Base-by-base conservation (phyloP, 2,888 invertebrate species). In the Troides aeacus region DNA sequence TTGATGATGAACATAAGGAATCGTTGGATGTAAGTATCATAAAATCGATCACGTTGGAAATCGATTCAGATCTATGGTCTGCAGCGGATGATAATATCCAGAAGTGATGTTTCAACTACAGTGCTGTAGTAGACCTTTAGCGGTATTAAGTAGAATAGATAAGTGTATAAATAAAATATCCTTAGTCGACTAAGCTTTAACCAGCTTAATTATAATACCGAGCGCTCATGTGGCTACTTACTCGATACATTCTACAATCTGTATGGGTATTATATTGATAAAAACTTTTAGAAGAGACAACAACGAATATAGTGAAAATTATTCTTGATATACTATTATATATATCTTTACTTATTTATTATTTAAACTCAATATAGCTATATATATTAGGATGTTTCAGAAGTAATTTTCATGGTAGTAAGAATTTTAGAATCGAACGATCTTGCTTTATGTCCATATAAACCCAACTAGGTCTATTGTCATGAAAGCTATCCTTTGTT, bases 201-300 rank as follows among this genome's bases (percentile, higher is more conserved):
- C 36, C 53, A 60, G 66, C 60, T 66, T 66, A 66, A 60, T 66
- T 60, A 60, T 66, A 66, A 66, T 66, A 46, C 60, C 21, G n/a
- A 30, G 59, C 58, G 65, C 46, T 58, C 50, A 39, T 64, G 30
- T 36, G 66, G 60, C n/a, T 60, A 30, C 42, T 59, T 81, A 74
- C 53, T 53, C 53, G 53, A 53, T 53, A 53, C 53, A 53, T 53
- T 53, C 53, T 53, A 53, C 53, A 53, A 7, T 76, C 72, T 70
- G 68, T 70, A 46, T 50, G 46, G 30, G 15, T 17, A 58, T 23
- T 59, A 46, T 57, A 66, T 24, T 50, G 60, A 60, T 60, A 66
- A 53, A 8, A 66, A 61, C n/a, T 21, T 36, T 36, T 61, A 36
- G 66, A 62, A 66, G 39, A 56, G 67, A 67, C 56, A 62, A n/a